Evolutionary conservation across 2,888 invertebrate species (phyloP).

Genomic region (Drosophila helvetica): DNA sequence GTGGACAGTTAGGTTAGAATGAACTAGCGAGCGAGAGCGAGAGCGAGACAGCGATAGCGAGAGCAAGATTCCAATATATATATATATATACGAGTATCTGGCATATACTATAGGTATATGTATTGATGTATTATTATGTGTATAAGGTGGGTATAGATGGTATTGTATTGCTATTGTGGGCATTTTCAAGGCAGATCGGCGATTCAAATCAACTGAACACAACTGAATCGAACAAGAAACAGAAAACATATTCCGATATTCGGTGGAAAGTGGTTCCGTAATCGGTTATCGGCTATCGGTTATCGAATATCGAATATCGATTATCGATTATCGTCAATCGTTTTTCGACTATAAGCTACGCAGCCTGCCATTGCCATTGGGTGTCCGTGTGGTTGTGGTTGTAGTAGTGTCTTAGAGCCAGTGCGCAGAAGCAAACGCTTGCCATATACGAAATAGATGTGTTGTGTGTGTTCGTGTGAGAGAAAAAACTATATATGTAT

Average conservation of each 20-base stretch:
- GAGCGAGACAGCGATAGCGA: conserved; percentile 54
- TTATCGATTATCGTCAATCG: conserved; percentile 13
- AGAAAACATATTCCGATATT: background rate
- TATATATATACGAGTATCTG: conserved; percentile 23
- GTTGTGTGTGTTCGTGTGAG: conserved; percentile 20
- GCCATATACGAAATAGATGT: conserved; percentile 34
- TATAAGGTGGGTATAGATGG: conserved; percentile 1
- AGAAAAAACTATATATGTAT: conserved; percentile 13
- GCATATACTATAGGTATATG: background rate
- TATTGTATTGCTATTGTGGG: background rate
- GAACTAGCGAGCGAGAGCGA: conserved; percentile 71
- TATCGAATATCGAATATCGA: too few relatives aligned
- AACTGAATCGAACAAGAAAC: background rate
- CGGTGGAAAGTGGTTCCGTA: background rate
- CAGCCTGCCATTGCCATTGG: background rate
- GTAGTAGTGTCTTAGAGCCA: conserved; percentile 43
- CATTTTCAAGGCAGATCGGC: conserved; percentile 22
- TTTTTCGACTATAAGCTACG: background rate
- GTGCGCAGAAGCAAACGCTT: conserved; percentile 67
- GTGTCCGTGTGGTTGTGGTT: conserved; percentile 25
- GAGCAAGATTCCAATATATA: conserved; percentile 35
- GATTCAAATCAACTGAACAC: conserved; percentile 10
- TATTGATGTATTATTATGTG: conserved; percentile 5
- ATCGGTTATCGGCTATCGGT: conserved; percentile 18
- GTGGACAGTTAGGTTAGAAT: conserved; percentile 40